Percentiles rank a stretch among this genome's conserved stretches.
Conservation (phyloP, 2,888 invertebrate genomes). For the Eilema depressum region DNA sequence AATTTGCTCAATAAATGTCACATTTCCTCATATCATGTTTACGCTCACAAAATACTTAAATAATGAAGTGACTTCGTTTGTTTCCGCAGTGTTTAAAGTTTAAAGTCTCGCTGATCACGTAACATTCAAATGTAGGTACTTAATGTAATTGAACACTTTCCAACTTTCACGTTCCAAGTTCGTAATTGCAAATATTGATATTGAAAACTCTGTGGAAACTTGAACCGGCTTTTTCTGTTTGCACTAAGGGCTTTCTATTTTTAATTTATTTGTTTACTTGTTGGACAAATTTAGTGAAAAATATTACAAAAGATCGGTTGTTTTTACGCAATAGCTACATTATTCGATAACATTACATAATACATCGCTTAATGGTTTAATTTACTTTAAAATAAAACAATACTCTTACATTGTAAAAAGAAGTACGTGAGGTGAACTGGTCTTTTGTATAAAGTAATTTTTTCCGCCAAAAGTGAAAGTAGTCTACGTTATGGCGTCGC, state of each 20-base stretch:
- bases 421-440: conserved; percentile 30
- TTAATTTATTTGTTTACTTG: not conserved
- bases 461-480: conserved; percentile 50
- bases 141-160: conserved; percentile 50
- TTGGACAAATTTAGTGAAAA: not conserved
- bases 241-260: conserved; percentile 33
- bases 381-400: conserved; percentile 21
- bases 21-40: not conserved
- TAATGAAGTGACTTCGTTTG: conserved; percentile 5
- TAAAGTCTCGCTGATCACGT: conserved; percentile 33
- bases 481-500: conserved; percentile 38
- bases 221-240: conserved; percentile 19
- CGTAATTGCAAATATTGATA: conserved; percentile 42
- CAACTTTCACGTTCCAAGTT: conserved; percentile 50
- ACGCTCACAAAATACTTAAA: conserved; percentile 7
- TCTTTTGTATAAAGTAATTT: conserved; percentile 37
- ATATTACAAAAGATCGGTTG: not conserved
- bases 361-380: not conserved
- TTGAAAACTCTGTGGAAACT: conserved; percentile 22
- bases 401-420: conserved; percentile 23
- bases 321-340: not conserved
- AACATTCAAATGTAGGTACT: conserved; percentile 44
- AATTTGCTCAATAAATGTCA: not conserved
- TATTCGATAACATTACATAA: conserved; percentile 9
- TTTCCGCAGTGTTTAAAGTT: conserved; percentile 24